Base-by-base conservation (phyloP, 2,888 invertebrate genomes). In the Epirrita christyi region DNA sequence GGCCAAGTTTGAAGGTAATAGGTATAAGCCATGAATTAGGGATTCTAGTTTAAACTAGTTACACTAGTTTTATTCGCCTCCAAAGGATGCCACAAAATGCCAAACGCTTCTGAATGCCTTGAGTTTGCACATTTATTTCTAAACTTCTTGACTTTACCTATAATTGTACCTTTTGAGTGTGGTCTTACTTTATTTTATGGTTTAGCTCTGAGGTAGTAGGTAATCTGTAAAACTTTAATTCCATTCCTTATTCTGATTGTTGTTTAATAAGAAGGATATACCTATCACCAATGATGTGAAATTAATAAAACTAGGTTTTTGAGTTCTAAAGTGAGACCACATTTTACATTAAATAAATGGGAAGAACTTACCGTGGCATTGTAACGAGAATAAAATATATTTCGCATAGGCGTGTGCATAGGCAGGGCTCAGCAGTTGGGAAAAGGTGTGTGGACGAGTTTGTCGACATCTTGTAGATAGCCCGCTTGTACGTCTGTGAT, bases 371-470 rank as follows among this genome's bases (percentile, higher is more conserved):
- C 82, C 76, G 42, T 40, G 51, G 6, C 67, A 65, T 71, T 36
- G 49, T 63, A 10, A 47, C 43, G n/a, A 52, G 15, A 42, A 67
- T 13, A 52, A 62, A 56, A 53, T 64, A 6, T 61, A 67, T 74
- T 76, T 83, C 83, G 84, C 83, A 71, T 61, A 53, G 56, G 81
- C 78, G 67, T 42, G 48, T 78, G 81, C 83, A 72, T 57, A 83
- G 54, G 55, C 47, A 43, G 40, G 27, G 40, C 14, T 44, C 44
- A 32, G 40, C 40, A 29, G 42, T 44, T 54, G 11, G 29, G 34
- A 27, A 34, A 37, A 11, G 36, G 32, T 37, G 27, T 58, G 15
- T 32, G 8, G 28, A 10, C 1, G 13, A 3, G 9, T 28, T 50
- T 47, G 38, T 38, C 55, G 37, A 50, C 56, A 36, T 36, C 32